These are phyloP conservation scores for Poecile montanus DNA, from an alignment of 2,797 vertebrate species.

Conservation along the genomic window DNA sequence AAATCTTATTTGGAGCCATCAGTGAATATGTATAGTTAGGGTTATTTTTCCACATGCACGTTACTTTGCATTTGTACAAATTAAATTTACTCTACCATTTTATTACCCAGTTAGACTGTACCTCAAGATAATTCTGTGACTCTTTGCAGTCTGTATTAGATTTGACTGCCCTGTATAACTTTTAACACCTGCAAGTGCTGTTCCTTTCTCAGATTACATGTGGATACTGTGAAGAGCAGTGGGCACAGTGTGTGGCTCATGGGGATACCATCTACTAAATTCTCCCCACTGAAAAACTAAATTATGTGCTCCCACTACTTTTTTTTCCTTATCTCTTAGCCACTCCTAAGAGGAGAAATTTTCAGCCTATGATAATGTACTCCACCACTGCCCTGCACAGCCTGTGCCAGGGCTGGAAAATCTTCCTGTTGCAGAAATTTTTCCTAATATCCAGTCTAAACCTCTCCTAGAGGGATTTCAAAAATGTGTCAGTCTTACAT, in stretches of 20 bases:
- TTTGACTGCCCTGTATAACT: background rate
- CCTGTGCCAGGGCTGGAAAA: background rate
- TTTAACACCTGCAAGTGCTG: background rate
- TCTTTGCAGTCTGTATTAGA: background rate
- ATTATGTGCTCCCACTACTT: background rate
- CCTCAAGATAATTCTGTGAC: background rate
- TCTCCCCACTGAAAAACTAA: background rate
- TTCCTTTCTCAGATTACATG: background rate
- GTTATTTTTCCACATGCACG: background rate
- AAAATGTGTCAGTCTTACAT: background rate
- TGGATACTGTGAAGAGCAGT: background rate
- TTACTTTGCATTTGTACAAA: background rate
- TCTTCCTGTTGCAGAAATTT: background rate
- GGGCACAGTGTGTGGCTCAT: background rate
- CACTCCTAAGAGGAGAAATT: background rate
- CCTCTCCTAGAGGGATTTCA: background rate
- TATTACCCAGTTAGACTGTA: background rate
- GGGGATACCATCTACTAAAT: background rate
- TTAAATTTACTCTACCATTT: background rate
- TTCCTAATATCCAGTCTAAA: background rate
- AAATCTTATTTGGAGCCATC: background rate
- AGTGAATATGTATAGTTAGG: background rate
- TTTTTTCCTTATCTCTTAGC: background rate
- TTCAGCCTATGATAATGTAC: accelerated
- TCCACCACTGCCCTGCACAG: no score